Evolutionary conservation across 2,113 vertebrate genomes (phyloP).

Genomic region (Planiliza haematocheilus): DNA sequence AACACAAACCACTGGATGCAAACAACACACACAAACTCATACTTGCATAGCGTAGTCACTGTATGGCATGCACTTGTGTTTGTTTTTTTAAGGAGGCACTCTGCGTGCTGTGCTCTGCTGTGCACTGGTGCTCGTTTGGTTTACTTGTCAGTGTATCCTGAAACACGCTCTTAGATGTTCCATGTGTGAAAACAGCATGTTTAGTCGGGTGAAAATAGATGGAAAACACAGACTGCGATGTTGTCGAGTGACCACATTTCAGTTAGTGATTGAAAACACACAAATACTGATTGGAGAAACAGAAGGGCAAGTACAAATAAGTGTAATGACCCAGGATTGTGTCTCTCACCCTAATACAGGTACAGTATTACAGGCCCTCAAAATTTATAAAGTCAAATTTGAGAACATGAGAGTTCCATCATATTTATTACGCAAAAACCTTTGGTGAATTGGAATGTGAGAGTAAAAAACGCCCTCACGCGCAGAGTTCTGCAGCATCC

Average conservation of each 20-base stretch:
- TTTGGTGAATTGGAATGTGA: too few relatives aligned
- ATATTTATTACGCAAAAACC: too few relatives aligned
- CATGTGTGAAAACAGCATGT: conserved; percentile 25
- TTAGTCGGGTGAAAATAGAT: conserved; percentile 21
- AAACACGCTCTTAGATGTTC: conserved; percentile 17
- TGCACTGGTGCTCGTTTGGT: conserved; percentile 17
- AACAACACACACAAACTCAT: conserved; percentile 52
- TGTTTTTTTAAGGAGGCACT: conserved; percentile 47
- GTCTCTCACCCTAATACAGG: background rate
- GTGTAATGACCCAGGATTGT: background rate
- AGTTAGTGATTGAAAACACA: conserved; percentile 17
- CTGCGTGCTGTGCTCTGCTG: conserved; percentile 6
- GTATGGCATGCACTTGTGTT: conserved; percentile 47
- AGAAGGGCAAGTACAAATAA: background rate
- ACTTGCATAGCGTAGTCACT: conserved; percentile 43
- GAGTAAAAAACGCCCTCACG: too few relatives aligned
- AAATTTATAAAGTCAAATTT: too few relatives aligned
- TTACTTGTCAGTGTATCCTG: conserved; percentile 39
- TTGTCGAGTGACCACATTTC: conserved; percentile 12
- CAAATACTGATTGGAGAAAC: background rate
- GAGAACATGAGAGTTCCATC: too few relatives aligned
- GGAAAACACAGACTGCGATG: background rate
- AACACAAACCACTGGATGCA: conserved; percentile 62
- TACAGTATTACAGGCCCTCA: background rate
- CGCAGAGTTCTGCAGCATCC: too few relatives aligned